These are phyloP conservation scores for Trichogramma dendrolimi DNA, from an alignment of 2,888 invertebrate genomes.

Conservation along the genomic window DNA sequence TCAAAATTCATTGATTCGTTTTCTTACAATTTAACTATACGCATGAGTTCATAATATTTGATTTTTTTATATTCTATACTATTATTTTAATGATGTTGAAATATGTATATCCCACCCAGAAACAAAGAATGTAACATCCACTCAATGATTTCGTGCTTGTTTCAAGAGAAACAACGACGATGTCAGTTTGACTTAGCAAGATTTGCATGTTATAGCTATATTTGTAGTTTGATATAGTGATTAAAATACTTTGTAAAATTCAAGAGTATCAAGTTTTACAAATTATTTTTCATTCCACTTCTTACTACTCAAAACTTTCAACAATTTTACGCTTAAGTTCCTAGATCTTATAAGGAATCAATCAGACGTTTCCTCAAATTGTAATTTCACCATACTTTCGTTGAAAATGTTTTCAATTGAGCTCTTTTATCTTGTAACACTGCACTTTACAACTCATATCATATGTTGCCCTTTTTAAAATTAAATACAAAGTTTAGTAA, in stretches of 20 bases:
- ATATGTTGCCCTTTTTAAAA: conserved; percentile 7
- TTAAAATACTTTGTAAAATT: too few species aligned
- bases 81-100: conserved; percentile 26
- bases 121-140: conserved; percentile 22
- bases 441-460: too few species aligned
- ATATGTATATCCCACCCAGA: conserved; percentile 21
- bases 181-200: conserved; percentile 8
- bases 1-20: conserved; percentile 27
- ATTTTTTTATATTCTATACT: conserved; percentile 22
- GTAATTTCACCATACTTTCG: too few species aligned
- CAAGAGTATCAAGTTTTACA: too few species aligned
- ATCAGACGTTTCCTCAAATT: too few species aligned
- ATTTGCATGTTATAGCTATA: background rate
- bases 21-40: conserved; percentile 27
- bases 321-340: too few species aligned
- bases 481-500: conserved; percentile 14
- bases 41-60: conserved; percentile 27
- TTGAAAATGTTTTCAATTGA: too few species aligned
- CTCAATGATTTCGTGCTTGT: conserved; percentile 30
- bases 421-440: too few species aligned
- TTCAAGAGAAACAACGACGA: conserved; percentile 12
- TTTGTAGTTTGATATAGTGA: too few species aligned
- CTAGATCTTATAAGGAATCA: too few species aligned
- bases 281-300: too few species aligned
- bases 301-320: too few species aligned